These are phyloP conservation scores for Hermodice carunculata DNA, from an alignment of 2,888 invertebrate species.

Conservation along the genomic window DNA sequence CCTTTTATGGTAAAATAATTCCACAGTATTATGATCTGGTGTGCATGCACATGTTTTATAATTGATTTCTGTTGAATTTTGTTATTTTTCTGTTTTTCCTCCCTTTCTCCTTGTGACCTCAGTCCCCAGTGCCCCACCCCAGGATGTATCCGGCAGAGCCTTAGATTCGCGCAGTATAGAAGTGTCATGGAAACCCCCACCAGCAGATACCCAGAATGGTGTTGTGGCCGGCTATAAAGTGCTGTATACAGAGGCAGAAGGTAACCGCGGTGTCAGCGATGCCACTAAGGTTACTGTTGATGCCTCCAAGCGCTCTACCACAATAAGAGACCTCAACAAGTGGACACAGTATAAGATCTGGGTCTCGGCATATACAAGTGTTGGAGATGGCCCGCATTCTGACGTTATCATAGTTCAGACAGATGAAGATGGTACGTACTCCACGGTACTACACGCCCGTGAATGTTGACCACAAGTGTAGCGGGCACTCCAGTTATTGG, in stretches of 20 bases:
- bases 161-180: constrained; percentile 90
- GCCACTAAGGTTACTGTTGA: constrained; percentile 55
- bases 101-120: constrained; percentile 21
- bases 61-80: constrained; percentile 13
- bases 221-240: constrained; percentile 61
- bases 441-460: background rate
- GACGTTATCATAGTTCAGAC: constrained; percentile 93
- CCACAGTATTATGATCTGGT: constrained; percentile 7
- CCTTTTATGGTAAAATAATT: too few species aligned
- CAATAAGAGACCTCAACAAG: constrained; percentile 89
- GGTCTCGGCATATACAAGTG: constrained; percentile 79
- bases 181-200: constrained; percentile 94
- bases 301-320: constrained; percentile 72
- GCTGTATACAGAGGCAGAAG: constrained; percentile 69
- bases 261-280: constrained; percentile 74
- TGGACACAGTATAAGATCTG: constrained; percentile 98
- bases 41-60: constrained; percentile 16
- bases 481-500: too few species aligned
- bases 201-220: constrained; percentile 90
- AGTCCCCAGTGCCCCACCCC: constrained; percentile 98
- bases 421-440: constrained; percentile 96
- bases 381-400: constrained; percentile 94
- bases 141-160: constrained; percentile 90
- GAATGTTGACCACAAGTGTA: too few species aligned
- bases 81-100: too few species aligned